phyloP scores from a whole-genome alignment of 1,140 invertebrate species.

The Drosophila insularis region DNA sequence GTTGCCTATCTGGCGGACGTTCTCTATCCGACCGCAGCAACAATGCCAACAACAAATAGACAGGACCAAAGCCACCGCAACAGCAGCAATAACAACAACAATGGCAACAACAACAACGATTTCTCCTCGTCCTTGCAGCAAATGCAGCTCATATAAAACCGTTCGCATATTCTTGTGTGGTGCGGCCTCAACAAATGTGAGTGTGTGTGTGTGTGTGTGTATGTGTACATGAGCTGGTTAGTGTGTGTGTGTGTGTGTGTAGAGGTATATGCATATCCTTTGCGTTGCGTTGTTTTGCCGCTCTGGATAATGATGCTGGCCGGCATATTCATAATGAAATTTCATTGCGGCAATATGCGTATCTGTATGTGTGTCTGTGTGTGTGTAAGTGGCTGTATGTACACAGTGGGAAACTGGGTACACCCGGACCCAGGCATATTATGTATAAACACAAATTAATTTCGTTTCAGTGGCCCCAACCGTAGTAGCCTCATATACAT shows the following conservation, averaged over 20 bases:
- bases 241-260: slow-evolving; percentile 27
- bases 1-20: slow-evolving; percentile 74
- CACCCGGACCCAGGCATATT: slow-evolving; percentile 70
- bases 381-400: slow-evolving; percentile 6
- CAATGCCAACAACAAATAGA: slow-evolving; percentile 72
- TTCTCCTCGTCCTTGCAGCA: slow-evolving; percentile 32
- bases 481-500: slow-evolving; percentile 60
- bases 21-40: slow-evolving; percentile 77
- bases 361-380: slow-evolving; percentile 11
- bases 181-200: slow-evolving; percentile 4
- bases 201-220: slow-evolving; percentile 4
- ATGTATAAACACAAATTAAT: slow-evolving; percentile 82
- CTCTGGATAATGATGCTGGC: slow-evolving; percentile 78
- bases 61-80: slow-evolving; percentile 70
- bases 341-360: slow-evolving; percentile 65
- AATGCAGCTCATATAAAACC: slow-evolving; percentile 71
- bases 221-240: not conserved
- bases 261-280: slow-evolving; percentile 66
- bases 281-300: slow-evolving; percentile 77
- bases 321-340: slow-evolving; percentile 79
- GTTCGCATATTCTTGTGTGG: slow-evolving; percentile 65
- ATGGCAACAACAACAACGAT: slow-evolving; percentile 15
- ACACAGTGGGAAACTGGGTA: slow-evolving; percentile 53
- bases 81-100: slow-evolving; percentile 42
- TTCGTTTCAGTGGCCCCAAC: slow-evolving; percentile 81